Conservation (phyloP, 2,888 invertebrate species). For the Nymphalis c-album region DNA sequence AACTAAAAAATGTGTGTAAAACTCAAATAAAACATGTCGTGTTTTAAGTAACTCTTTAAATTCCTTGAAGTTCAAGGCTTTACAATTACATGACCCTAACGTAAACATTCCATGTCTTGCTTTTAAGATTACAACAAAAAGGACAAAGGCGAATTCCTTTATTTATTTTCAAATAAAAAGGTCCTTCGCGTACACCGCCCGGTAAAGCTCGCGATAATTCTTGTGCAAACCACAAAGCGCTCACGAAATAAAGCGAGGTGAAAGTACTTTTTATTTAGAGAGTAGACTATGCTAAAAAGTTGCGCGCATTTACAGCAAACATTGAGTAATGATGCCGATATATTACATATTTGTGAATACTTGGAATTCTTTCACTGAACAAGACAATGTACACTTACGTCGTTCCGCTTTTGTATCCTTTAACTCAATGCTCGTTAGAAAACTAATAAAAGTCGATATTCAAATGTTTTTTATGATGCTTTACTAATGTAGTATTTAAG, state of each 20-base stretch:
- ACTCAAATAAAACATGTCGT: background rate
- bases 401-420: slow-evolving; percentile 22
- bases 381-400: slow-evolving; percentile 27
- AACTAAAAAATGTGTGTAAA: no score
- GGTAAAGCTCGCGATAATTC: slow-evolving; percentile 48
- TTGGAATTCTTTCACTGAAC: slow-evolving; percentile 37
- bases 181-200: slow-evolving; percentile 33
- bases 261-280: slow-evolving; percentile 68
- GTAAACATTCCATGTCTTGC: slow-evolving; percentile 39
- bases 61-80: slow-evolving; percentile 24
- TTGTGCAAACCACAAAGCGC: slow-evolving; percentile 51
- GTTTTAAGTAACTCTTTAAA: slow-evolving; percentile 15
- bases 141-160: slow-evolving; percentile 41
- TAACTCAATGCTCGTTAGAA: slow-evolving; percentile 22
- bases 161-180: slow-evolving; percentile 40
- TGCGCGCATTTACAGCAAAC: slow-evolving; percentile 65
- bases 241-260: slow-evolving; percentile 57
- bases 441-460: slow-evolving; percentile 26
- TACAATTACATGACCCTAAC: slow-evolving; percentile 37
- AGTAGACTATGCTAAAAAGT: slow-evolving; percentile 60
- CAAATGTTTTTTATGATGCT: slow-evolving; percentile 23
- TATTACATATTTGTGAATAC: slow-evolving; percentile 64
- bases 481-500: slow-evolving; percentile 10
- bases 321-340: slow-evolving; percentile 65
- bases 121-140: slow-evolving; percentile 39